Conservation (phyloP, 2,113 vertebrate species). For the Bos indicus region DNA sequence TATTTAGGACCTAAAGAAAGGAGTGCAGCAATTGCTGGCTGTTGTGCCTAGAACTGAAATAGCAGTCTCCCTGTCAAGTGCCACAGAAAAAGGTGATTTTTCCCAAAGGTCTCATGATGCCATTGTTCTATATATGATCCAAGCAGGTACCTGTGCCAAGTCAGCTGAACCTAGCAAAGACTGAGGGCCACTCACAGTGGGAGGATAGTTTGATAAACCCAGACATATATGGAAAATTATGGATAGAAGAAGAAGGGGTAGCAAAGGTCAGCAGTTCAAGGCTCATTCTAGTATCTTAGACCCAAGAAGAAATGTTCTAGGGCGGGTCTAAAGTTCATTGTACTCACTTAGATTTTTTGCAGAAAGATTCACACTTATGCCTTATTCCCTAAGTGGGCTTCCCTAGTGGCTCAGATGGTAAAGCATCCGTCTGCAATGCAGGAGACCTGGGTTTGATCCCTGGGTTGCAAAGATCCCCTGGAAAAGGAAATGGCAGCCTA, state of each 20-base stretch:
- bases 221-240: rapidly evolving
- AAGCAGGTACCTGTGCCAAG: not conserved
- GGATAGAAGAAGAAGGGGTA: not conserved
- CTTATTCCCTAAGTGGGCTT: not conserved
- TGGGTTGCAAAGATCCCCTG: too few relatives aligned
- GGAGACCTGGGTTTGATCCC: too few relatives aligned
- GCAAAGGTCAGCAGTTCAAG: not conserved
- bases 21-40: not conserved
- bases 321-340: not conserved
- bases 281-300: not conserved
- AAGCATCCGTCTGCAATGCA: too few relatives aligned
- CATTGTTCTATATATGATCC: not conserved
- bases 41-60: not conserved
- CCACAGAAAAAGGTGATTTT: not conserved
- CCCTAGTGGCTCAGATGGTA: too few relatives aligned
- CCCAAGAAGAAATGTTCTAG: not conserved
- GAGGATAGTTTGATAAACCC: not conserved
- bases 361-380: not conserved
- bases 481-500: too few relatives aligned
- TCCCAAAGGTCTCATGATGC: not conserved
- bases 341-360: not conserved
- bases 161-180: not conserved
- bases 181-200: rapidly evolving
- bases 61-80: not conserved
- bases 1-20: not conserved